Evolutionary conservation across 2,113 vertebrate genomes (phyloP).

Genomic region (Cnemophilus loriae): DNA sequence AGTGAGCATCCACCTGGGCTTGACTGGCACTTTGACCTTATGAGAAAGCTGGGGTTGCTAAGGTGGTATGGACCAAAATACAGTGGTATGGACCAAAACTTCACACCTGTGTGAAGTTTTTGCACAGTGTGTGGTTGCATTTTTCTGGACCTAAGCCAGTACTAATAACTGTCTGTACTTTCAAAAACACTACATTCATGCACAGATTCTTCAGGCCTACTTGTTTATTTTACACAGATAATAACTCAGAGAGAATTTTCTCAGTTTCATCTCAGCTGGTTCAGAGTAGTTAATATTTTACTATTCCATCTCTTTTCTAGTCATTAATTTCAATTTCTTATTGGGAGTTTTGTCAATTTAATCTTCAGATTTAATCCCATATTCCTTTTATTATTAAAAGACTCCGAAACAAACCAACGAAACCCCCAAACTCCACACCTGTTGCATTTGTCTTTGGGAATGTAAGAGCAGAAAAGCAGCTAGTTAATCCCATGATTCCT

Average conservation of each 20-base stretch:
- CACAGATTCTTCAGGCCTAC: not conserved
- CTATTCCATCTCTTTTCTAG: not conserved
- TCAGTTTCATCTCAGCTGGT: not conserved
- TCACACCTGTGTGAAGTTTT: not conserved
- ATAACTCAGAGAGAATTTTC: not conserved
- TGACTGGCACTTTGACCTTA: not conserved
- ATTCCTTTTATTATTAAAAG: not conserved
- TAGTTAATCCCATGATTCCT: not conserved
- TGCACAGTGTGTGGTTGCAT: not conserved
- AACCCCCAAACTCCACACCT: not conserved
- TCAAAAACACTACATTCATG: not conserved
- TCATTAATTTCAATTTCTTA: not conserved
- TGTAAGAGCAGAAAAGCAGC: not conserved
- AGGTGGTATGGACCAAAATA: not conserved
- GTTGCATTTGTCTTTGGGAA: not conserved
- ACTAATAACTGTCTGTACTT: not conserved
- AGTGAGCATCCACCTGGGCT: not conserved
- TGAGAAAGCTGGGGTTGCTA: not conserved
- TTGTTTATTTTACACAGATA: not conserved
- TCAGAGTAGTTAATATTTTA: not conserved
- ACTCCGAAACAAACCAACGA: fast-evolving
- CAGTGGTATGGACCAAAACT: too few relatives aligned
- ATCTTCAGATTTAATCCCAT: not conserved
- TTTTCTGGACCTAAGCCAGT: not conserved
- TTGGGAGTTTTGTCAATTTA: not conserved